Percentiles rank a stretch among this genome's conserved stretches.
These are phyloP conservation scores for Lucinisca nassula DNA, from an alignment of 2,888 invertebrate genomes.

Conservation along the genomic window DNA sequence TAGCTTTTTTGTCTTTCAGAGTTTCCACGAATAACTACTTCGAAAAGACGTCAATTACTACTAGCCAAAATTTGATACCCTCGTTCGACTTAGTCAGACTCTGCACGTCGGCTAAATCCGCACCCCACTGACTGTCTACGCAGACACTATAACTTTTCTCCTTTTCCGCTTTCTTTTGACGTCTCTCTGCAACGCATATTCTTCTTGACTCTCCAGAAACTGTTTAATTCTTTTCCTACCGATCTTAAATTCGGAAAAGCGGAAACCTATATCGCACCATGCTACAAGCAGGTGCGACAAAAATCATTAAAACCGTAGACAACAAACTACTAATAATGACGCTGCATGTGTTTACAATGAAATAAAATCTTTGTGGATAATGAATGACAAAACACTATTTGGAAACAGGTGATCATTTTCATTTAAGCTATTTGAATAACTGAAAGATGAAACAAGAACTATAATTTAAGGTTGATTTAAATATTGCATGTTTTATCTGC, in stretches of 20 bases:
- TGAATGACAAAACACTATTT: too few relatives aligned
- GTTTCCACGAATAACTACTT: constrained; percentile 43
- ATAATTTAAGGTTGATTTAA: too few relatives aligned
- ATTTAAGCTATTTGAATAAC: too few relatives aligned
- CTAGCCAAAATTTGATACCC: constrained; percentile 29
- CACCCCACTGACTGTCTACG: constrained; percentile 44
- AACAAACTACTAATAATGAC: too few relatives aligned
- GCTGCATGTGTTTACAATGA: too few relatives aligned
- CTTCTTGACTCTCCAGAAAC: constrained; percentile 31
- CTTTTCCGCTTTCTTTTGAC: constrained; percentile 40
- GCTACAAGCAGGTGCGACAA: too few relatives aligned
- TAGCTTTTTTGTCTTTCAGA: constrained; percentile 34
- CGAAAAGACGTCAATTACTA: constrained; percentile 46
- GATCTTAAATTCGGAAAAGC: neutral
- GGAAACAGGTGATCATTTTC: too few relatives aligned
- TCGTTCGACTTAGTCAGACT: constrained; percentile 37
- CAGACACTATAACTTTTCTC: constrained; percentile 34
- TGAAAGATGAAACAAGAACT: too few relatives aligned
- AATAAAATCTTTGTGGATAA: too few relatives aligned
- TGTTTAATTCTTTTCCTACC: constrained; percentile 18
- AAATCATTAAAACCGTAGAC: too few relatives aligned
- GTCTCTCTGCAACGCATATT: constrained; percentile 32
- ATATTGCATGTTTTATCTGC: too few relatives aligned
- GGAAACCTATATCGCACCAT: too few relatives aligned
- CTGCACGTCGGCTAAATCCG: constrained; percentile 39